These are phyloP conservation scores for Aplocera efformata DNA, from an alignment of 2,888 invertebrate species.

Conservation along the genomic window DNA sequence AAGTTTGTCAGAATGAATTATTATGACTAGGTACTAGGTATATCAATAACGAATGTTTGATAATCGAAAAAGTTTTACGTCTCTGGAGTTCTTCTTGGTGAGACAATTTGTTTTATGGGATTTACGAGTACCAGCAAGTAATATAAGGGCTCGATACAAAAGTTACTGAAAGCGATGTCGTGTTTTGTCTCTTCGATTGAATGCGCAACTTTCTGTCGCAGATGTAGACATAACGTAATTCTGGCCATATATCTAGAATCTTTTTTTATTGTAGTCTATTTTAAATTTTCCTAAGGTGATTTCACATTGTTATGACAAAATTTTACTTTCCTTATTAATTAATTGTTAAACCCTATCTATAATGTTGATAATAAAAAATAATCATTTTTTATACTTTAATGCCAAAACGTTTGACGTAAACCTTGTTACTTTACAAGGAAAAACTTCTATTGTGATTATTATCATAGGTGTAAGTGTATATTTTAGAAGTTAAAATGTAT, in stretches of 20 bases:
- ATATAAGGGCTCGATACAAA: too few relatives aligned
- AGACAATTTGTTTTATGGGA: constrained; percentile 28
- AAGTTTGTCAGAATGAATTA: constrained; percentile 67
- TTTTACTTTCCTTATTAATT: not conserved
- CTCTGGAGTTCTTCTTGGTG: constrained; percentile 39
- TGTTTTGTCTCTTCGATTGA: constrained; percentile 3
- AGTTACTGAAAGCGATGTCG: too few relatives aligned
- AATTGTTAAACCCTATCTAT: too few relatives aligned
- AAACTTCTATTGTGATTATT: constrained; percentile 53
- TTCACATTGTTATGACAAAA: not conserved
- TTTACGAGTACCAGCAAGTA: not conserved
- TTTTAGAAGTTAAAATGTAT: constrained; percentile 37
- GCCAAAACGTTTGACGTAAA: constrained; percentile 46
- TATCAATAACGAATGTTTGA: constrained; percentile 65
- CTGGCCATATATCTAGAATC: too few relatives aligned
- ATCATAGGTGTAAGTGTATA: constrained; percentile 44
- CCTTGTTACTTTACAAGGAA: constrained; percentile 34
- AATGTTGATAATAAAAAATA: not conserved
- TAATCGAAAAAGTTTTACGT: constrained; percentile 63
- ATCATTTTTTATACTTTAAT: constrained; percentile 10
- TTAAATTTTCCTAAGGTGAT: too few relatives aligned
- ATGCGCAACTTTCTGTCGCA: constrained; percentile 4
- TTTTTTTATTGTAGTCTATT: too few relatives aligned
- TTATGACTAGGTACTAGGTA: constrained; percentile 47
- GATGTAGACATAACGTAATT: not conserved